Evolutionary conservation across 2,888 invertebrate species (phyloP), one percentile per base, ranked within the genome.

Genomic region (Carpatolechia fugitivella): DNA sequence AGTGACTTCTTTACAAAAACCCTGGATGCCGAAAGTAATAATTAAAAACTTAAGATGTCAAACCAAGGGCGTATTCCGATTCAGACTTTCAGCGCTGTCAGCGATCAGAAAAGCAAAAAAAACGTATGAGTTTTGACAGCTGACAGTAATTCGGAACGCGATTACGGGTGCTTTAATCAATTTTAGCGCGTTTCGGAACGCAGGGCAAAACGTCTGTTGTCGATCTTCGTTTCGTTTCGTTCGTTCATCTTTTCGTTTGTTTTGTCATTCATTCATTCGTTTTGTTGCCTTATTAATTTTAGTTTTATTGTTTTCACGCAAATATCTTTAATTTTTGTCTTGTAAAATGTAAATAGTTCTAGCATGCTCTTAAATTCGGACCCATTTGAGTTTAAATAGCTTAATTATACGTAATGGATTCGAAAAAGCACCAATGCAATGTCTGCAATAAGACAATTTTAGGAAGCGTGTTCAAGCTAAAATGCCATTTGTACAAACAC

Each of bases 401-500:
- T 47, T 47, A 10, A 13, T 3, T 47, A 10, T 8, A 10, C 18
- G 29, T 33, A 31, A 52, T 41, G 52, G 30, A 52, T 30, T n/a
- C 20, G 1, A 38, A 50, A n/a, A 50, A 46, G 20, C 40, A 70
- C 14, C 55, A 61, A 44, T 84, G 83, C 56, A 48, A 66, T 20
- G 64, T 75, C 52, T 84, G 83, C 52, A 55, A 63, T 7, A 80
- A 77, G 63, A 62, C 58, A 6, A 66, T 82, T 3, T 56, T 68
- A 0, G 75, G 76, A 0, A 65, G 67, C 50, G 55, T 69, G 0
- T 78, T 69, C 56, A 76, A 82, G 20, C 70, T 72, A 16, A 68
- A 70, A 52, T 53, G 68, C 0, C 77, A 77, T 61, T 58, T 86
- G 20, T 85, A 76, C 49, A 62, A 66, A 7, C 86, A 86, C 41